Percentiles rank a stretch among this genome's conserved stretches.
Conservation (phyloP, 2,797 vertebrate species). For the Brachyalestes nurse region DNA sequence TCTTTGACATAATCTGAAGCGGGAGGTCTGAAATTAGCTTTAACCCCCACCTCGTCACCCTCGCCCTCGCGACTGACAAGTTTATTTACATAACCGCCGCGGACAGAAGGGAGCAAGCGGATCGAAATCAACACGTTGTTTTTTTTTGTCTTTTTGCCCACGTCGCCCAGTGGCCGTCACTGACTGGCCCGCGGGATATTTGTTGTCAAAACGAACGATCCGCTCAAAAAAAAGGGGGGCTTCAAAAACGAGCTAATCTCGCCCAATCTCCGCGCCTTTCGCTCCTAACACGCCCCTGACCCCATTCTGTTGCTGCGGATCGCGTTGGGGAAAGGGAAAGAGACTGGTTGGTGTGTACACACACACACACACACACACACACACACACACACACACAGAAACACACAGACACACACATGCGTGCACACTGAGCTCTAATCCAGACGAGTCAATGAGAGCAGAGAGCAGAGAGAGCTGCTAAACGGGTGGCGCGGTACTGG, state of each 20-base stretch:
- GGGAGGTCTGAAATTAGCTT: conserved; percentile 64
- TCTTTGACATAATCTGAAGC: conserved; percentile 60
- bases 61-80: conserved; percentile 53
- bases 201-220: conserved; percentile 65
- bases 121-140: conserved; percentile 63
- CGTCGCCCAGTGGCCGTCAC: conserved; percentile 52
- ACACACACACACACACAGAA: neutral
- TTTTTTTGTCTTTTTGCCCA: conserved; percentile 40
- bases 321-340: conserved; percentile 47
- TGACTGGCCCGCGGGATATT: conserved; percentile 56
- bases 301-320: conserved; percentile 67
- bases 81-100: conserved; percentile 65
- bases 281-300: conserved; percentile 64
- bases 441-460: conserved; percentile 53
- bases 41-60: conserved; percentile 39
- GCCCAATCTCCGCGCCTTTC: conserved; percentile 58
- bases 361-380: conserved; percentile 1
- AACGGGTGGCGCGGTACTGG: conserved; percentile 58
- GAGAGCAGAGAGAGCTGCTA: conserved; percentile 45
- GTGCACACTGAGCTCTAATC: conserved; percentile 53
- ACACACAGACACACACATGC: neutral
- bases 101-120: conserved; percentile 56
- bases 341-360: conserved; percentile 29
- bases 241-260: conserved; percentile 67
- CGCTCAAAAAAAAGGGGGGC: conserved; percentile 36